Evolutionary conservation across 1,140 invertebrate genomes (phyloP), one percentile per base, ranked within the genome.

Genomic region (Caenorhabditis inopinata): DNA sequence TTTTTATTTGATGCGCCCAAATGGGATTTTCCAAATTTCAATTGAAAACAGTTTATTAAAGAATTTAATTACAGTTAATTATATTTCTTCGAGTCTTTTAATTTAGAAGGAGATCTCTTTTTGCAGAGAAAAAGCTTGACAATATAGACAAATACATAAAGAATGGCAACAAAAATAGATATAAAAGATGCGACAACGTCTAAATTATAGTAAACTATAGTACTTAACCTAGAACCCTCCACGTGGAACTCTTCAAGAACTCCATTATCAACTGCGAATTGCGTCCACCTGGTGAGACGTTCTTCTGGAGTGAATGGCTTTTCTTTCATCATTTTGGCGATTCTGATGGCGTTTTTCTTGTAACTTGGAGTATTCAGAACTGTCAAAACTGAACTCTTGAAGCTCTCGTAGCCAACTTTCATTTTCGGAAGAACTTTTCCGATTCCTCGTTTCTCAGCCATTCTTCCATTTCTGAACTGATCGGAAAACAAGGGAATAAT

Each of bases 401-500:
- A 38, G 11, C 7, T 58, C 42, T 84, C 23, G 9, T 58, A 29
- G n/a, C 23, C 46, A 38, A 83, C 27, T 38, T 83, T n/a, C 14
- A 21, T 6, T 47, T 83, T 83, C 32, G 27, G 48, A 38, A 83
- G n/a, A 18, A 81, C 78, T 35, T 80, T 80, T 76, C 82, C 83
- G 14, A 76, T 73, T 16, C 85, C 83, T 76, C 83, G 46, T n/a
- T 62, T 51, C 79, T 83, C 83, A 18, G 76, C 81, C 14, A 75
- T 78, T 18, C 80, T 49, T 9, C 51, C 77, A 73, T 86, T 86
- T 45, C 81, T 58, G 18, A 76, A 82, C 38, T 86, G 85, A 12
- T 86, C 85, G 18, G 80, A 83, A 68, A 84, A 86, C 23, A 86
- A 35, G 6, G 84, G 84, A 47, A 86, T 78, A 6, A 80, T 79